phyloP scores from a whole-genome alignment of 2,888 invertebrate genomes.

The Cyrtodaria siliqua region DNA sequence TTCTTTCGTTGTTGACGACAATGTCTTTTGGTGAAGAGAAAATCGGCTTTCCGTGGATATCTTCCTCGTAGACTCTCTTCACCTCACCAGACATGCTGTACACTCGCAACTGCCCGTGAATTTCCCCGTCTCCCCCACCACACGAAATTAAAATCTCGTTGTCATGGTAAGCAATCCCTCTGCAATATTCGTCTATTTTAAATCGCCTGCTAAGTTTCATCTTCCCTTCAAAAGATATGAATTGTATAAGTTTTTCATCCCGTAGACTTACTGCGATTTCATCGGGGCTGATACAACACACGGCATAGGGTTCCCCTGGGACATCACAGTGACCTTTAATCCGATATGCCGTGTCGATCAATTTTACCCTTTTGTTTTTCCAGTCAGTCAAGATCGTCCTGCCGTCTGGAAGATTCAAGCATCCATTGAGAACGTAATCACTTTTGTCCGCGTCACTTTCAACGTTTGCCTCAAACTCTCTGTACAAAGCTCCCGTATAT shows the following conservation, averaged over 20 bases:
- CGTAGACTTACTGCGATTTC: conserved; percentile 43
- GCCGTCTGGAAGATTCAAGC: conserved; percentile 43
- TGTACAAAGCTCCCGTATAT: conserved; percentile 40
- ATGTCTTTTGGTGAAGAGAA: conserved; percentile 53
- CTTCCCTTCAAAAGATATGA: conserved; percentile 34
- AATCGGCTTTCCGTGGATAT: conserved; percentile 50
- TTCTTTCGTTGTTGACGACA: conserved; percentile 44
- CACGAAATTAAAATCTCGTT: conserved; percentile 49
- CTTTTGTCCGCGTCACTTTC: conserved; percentile 44
- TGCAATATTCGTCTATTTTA: conserved; percentile 58
- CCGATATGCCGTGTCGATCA: conserved; percentile 39
- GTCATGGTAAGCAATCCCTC: conserved; percentile 48
- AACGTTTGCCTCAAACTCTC: conserved; percentile 33
- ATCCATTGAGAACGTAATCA: conserved; percentile 53
- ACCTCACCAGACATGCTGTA: conserved; percentile 44
- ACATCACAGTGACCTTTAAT: conserved; percentile 46
- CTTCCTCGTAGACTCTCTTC: conserved; percentile 48
- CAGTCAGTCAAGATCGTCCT: conserved; percentile 52
- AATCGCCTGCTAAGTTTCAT: conserved; percentile 38
- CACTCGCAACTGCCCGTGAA: conserved; percentile 50
- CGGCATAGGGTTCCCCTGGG: conserved; percentile 44
- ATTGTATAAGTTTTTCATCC: conserved; percentile 58
- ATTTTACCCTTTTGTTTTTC: conserved; percentile 53
- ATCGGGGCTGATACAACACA: conserved; percentile 32
- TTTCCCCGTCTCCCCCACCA: conserved; percentile 58